Base-by-base conservation (phyloP, 2,888 invertebrate genomes). In the Tanytarsus gracilentus region DNA sequence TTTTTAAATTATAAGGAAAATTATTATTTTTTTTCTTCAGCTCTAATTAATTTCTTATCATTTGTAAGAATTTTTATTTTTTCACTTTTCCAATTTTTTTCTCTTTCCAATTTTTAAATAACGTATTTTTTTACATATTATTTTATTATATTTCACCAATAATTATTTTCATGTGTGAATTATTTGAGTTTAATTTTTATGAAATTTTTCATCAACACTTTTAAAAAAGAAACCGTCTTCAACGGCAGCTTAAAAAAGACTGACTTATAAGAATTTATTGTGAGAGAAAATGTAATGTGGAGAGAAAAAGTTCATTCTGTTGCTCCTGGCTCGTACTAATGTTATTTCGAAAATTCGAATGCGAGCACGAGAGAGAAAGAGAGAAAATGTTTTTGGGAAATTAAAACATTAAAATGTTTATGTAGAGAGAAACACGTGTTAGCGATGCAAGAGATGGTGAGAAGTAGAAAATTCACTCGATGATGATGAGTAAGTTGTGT, bases 341-440 rank as follows among this genome's bases (percentile, higher is more conserved):
- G n/a, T n/a, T n/a, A n/a, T 36, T 36, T 36, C 36, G 44, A 8
- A 44, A 9, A 7, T 44, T 44, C 44, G 44, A 44, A 44, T 23
- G 11, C 9, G 44, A 44, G 18, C 8, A 44, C 18, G 23, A 21
- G 21, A 44, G 53, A 33, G 18, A 26, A 11, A 25, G 55, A 55
- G 40, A 55, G 25, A 55, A 27, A 25, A 29, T 50, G 9, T 29
- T 16, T 30, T 30, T 30, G n/a, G 14, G 50, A 36, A 33, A 36
- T 4, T 1, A 21, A 23, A 23, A 21, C 30, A n/a, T n/a, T 7
- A 18, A 53, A 7, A 21, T 23, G n/a, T 8, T 5, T 14, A 39
- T 23, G n/a, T 39, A n/a, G 33, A 30, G 9, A 36, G 16, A 52
- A 53, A 52, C 52, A 52, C 52, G 52, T 52, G 52, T 29, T 52